Evolutionary conservation across 1,140 invertebrate genomes (phyloP).

Genomic region (Probaryconus sp.): DNA sequence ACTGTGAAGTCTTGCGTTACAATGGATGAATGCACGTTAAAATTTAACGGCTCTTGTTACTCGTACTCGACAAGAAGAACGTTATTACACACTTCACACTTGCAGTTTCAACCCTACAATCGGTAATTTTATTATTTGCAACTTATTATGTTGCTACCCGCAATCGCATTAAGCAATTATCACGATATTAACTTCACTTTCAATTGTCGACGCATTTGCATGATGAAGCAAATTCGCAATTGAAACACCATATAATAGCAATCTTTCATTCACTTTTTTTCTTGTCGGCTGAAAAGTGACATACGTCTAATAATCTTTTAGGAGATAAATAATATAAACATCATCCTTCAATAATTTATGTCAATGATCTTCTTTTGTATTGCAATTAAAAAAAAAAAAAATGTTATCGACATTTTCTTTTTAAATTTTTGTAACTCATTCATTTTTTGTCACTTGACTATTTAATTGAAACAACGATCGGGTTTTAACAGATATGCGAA

Average conservation of each 20-base stretch:
- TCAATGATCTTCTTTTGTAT: no score
- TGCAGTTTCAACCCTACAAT: conserved; percentile 32
- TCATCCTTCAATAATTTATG: no score
- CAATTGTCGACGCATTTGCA: conserved; percentile 56
- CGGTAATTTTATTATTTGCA: conserved; percentile 1
- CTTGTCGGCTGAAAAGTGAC: neutral
- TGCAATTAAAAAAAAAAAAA: no score
- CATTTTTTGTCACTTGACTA: neutral
- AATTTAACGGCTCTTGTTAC: no score
- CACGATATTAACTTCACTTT: conserved; percentile 57
- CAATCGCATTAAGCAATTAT: conserved; percentile 43
- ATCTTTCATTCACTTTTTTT: neutral
- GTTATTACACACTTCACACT: conserved; percentile 9
- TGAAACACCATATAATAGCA: conserved; percentile 26
- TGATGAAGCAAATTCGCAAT: conserved; percentile 34
- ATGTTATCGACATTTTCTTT: no score
- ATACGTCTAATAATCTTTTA: neutral
- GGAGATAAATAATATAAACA: no score
- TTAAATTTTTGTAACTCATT: neutral
- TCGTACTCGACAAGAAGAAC: no score
- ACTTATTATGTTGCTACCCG: conserved; percentile 17
- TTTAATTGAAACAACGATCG: neutral
- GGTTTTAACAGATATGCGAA: neutral
- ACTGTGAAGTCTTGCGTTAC: no score
- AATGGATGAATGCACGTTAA: no score